phyloP scores from a whole-genome alignment of 2,797 vertebrate genomes.

The Thunnus albacares region DNA sequence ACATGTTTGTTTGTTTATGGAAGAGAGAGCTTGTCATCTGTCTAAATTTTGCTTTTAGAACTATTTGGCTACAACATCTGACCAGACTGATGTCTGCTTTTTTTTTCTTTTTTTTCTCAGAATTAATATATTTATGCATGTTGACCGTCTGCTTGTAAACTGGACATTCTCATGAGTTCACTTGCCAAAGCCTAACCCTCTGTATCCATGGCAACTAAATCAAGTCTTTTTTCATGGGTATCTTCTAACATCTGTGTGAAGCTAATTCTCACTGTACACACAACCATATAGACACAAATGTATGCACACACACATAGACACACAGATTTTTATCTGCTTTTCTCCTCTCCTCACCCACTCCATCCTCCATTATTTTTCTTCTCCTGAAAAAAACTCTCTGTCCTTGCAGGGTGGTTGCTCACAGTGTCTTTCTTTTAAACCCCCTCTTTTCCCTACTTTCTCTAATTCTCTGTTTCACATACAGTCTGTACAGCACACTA shows the following conservation, averaged over 20 bases:
- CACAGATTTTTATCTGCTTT: conserved; percentile 15
- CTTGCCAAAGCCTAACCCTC: conserved; percentile 50
- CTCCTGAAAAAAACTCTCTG: conserved; percentile 5
- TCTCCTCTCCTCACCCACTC: conserved; percentile 31
- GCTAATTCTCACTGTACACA: conserved; percentile 47
- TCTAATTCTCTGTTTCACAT: conserved; percentile 60
- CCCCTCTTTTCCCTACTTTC: conserved; percentile 19
- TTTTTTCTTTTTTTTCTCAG: neutral
- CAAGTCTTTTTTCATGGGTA: conserved; percentile 47
- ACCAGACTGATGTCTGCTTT: neutral
- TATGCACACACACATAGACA: conserved; percentile 15
- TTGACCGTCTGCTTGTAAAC: conserved; percentile 36
- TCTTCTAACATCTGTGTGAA: conserved; percentile 51
- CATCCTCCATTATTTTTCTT: conserved; percentile 4
- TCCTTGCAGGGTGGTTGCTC: conserved; percentile 1
- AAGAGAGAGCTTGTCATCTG: neutral
- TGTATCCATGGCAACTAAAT: conserved; percentile 77
- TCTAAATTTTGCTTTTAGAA: neutral
- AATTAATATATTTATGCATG: neutral
- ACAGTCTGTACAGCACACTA: conserved; percentile 35
- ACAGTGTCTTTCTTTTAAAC: neutral
- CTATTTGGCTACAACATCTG: neutral
- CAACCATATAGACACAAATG: conserved; percentile 10
- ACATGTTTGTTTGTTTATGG: conserved; percentile 22
- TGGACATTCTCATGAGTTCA: conserved; percentile 47